Conservation (phyloP, 2,888 invertebrate genomes). For the Diaperis boleti region DNA sequence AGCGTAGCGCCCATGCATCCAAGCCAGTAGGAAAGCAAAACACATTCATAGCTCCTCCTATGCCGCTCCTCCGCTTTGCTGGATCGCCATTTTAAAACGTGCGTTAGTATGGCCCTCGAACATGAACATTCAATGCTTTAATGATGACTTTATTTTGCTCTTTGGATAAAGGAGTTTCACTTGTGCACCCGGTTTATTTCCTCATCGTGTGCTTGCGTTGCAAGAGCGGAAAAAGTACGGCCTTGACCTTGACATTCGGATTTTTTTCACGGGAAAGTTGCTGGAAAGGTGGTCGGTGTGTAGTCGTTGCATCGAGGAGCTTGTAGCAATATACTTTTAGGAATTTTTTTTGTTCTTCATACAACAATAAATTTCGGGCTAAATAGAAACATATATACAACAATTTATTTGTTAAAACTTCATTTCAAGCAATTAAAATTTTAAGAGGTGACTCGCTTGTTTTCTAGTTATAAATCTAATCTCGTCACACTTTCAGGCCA, state of each 20-base stretch:
- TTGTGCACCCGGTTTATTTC: background rate
- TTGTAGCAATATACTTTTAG: background rate
- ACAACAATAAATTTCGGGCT: no score
- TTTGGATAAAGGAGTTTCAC: background rate
- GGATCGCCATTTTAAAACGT: conserved; percentile 31
- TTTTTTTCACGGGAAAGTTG: conserved; percentile 31
- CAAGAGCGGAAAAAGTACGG: conserved; percentile 18
- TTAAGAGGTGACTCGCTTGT: no score
- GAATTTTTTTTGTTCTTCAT: no score
- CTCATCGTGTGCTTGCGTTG: conserved; percentile 11
- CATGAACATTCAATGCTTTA: background rate
- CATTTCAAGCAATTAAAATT: no score
- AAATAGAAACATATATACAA: no score
- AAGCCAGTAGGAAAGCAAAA: conserved; percentile 32
- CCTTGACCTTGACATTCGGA: conserved; percentile 39
- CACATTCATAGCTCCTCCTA: conserved; percentile 36
- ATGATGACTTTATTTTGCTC: background rate
- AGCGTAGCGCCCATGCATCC: conserved; percentile 13
- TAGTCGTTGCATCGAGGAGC: background rate
- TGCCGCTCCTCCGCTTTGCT: conserved; percentile 22
- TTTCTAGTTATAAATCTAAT: no score
- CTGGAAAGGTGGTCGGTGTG: conserved; percentile 18
- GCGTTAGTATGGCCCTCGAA: conserved; percentile 25
- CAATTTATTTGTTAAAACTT: no score
- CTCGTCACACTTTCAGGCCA: no score